Evolutionary conservation across 2,888 invertebrate species (phyloP), one percentile per base, ranked within the genome.

Genomic region (Drosophila bunnanda): DNA sequence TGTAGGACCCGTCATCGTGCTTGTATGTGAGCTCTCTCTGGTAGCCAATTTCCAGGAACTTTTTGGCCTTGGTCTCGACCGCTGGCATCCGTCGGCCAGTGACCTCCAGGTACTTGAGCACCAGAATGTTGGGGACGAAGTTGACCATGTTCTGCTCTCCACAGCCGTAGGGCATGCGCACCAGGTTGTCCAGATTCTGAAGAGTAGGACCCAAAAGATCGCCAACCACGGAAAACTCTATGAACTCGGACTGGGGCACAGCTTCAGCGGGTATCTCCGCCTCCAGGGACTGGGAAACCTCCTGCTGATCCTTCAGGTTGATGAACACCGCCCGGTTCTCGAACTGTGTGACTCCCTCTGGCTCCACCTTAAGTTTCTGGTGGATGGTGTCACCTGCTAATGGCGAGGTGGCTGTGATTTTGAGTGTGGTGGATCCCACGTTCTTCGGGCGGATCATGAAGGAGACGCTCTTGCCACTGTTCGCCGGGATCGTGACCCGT

Each of bases 121-220:
- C 94, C 82, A 94, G 94, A 57, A 96, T 94, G 84, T 96, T 96
- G 0, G 96, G 96, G 0, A 95, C 95, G 86, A 96, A 94, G 20
- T 94, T 93, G 0, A 96, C 85, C 91, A 92, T 92, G 61, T 92
- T 91, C 68, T 91, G 92, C 93, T 93, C 93, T 95, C 98, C 98
- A 97, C 73, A 97, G 95, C 91, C 98, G 94, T 90, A 96, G 0
- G 98, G 97, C 92, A 96, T 94, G 76, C 95, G 93, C 22, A 98
- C 94, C 56, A 98, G 92, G 79, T 94, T 94, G 43, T 96, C 96
- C 48, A 97, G 92, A 90, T 96, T 96, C 41, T 95, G 94, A 55
- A 98, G 94, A 8, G 96, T 95, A 13, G 97, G 95, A 15, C 97
- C 97, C 86, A 98, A 93, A 39, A 97, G 93, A 91, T 98, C 97